Conservation (phyloP, 2,113 vertebrate genomes). For the Crotalus helleri region DNA sequence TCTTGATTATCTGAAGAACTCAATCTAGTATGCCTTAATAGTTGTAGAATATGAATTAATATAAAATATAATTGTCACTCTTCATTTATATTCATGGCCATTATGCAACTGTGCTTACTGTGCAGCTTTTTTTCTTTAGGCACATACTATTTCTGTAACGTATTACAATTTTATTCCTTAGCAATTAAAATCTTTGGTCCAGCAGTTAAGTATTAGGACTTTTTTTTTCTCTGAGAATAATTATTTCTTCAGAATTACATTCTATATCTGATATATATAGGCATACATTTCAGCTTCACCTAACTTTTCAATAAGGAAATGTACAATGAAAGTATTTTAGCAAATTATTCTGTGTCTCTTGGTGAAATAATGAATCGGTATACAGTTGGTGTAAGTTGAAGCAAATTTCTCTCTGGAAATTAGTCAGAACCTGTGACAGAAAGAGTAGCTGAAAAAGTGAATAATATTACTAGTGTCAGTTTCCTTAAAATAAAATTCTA, state of each 20-base stretch:
- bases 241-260: background rate
- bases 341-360: background rate
- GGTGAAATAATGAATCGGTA: background rate
- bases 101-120: background rate
- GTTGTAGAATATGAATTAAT: background rate
- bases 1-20: background rate
- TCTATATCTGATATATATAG: background rate
- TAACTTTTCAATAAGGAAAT: background rate
- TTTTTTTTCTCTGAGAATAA: background rate
- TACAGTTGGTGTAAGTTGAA: background rate
- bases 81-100: background rate
- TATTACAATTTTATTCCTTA: background rate
- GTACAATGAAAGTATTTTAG: background rate
- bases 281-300: background rate
- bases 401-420: background rate
- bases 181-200: background rate
- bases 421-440: too few species aligned
- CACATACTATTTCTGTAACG: background rate
- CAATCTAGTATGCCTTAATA: background rate
- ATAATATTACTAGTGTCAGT: background rate
- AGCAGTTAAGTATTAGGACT: background rate
- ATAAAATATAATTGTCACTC: conserved; percentile 5
- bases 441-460: background rate
- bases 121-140: background rate
- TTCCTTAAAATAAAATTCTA: background rate